These are phyloP conservation scores for Gulo gulo DNA, from an alignment of 2,113 vertebrate species.

Conservation along the genomic window DNA sequence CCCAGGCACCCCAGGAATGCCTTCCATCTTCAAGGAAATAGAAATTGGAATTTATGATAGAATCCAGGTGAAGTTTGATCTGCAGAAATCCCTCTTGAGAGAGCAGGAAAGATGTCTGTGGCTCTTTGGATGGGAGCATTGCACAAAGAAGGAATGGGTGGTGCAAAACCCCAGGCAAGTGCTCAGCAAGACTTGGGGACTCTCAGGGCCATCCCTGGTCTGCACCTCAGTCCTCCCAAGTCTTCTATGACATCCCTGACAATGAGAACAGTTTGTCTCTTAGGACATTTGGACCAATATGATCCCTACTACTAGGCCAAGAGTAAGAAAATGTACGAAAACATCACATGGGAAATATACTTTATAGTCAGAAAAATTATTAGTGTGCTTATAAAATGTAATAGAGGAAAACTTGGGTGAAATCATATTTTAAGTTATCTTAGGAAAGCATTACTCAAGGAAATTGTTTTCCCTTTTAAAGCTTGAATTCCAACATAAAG, in stretches of 20 bases:
- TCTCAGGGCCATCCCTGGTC: background rate
- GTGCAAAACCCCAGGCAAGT: accelerated
- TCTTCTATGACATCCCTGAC: background rate
- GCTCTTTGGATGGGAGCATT: background rate
- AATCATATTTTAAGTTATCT: background rate
- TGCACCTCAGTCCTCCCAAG: background rate
- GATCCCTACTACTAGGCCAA: background rate
- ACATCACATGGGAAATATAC: background rate
- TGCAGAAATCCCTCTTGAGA: background rate
- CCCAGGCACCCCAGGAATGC: background rate
- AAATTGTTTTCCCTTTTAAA: background rate
- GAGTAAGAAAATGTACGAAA: background rate
- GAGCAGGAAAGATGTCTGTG: background rate
- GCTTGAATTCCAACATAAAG: background rate
- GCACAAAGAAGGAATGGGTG: accelerated
- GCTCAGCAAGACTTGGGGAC: too few species aligned
- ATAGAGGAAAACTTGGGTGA: background rate
- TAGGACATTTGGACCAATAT: background rate
- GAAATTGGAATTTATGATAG: background rate
- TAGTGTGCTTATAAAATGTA: background rate
- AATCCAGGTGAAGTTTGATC: background rate
- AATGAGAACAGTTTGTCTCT: background rate
- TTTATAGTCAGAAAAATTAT: background rate
- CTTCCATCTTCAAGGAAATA: background rate
- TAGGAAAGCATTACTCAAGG: background rate